Evolutionary conservation across 1,140 invertebrate species (phyloP), one percentile per base, ranked within the genome.

Genomic region (Halesus radiatus): DNA sequence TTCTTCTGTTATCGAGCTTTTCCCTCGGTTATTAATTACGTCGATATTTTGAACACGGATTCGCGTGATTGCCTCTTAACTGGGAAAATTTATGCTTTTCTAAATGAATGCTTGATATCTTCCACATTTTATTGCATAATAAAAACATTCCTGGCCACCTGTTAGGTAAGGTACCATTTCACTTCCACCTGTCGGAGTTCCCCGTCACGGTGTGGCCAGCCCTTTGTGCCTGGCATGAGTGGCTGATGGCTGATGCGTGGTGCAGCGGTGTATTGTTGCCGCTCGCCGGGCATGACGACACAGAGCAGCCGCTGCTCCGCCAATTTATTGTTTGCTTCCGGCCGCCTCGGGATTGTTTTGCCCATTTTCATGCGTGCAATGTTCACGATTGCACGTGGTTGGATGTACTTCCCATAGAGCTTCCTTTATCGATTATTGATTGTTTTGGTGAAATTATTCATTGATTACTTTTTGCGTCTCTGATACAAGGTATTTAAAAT

Each of bases 301-400:
- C 70, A 32, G 4, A 37, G 37, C 70, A 32, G 15, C 22, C 50
- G 50, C 6, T 29, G 18, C 32, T 45, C 23, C 23, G 15, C 32
- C 32, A 32, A 72, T 50, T 72, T 72, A 23, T 13, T 18, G n/a
- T 26, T 72, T 20, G 18, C 68, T 45, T 74, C 22, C 70, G 53
- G 50, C 52, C 70, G 20, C 13, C 29, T 45, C 37, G 10, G 37
- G 37, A 45, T 45, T 74, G 53, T 56, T 74, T 29, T 54, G 50
- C 13, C 29, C 70, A 74, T 74, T 74, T 54, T 1, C 70, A 74
- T 56, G 29, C 18, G 50, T 56, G 52, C 52, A 74, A 23, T 74
- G 70, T 74, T 23, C 50, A 56, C 50, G 13, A n/a, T 26, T 74
- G 66, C 66, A 70, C 66, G 32, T 20, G 10, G 37, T 66, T 45